phyloP scores from a whole-genome alignment of 2,113 vertebrate species.

The Antechinus stuartii region DNA sequence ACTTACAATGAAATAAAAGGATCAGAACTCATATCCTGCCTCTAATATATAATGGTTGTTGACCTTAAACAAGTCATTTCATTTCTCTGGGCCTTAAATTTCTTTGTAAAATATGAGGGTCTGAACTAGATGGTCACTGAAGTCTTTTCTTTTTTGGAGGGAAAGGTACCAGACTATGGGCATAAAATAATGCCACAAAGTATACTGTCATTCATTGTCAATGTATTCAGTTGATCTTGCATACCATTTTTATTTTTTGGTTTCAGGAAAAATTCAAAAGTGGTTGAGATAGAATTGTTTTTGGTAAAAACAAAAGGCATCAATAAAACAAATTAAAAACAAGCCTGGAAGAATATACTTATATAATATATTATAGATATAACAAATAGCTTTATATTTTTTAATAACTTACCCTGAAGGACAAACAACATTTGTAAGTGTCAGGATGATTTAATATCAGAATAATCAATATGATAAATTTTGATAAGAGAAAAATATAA shows the following conservation, averaged over 20 bases:
- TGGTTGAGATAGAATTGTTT: background rate
- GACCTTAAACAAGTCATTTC: background rate
- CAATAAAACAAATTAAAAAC: constrained; percentile 1
- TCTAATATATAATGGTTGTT: background rate
- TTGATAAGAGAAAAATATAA: background rate
- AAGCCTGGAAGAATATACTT: background rate
- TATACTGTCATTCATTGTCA: background rate
- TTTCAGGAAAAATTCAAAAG: background rate
- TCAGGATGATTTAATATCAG: background rate
- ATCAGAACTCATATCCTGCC: background rate
- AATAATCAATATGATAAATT: background rate
- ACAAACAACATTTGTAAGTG: background rate
- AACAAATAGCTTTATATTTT: background rate
- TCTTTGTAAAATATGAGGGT: background rate
- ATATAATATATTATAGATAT: background rate
- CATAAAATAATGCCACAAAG: background rate
- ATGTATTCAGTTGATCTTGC: background rate
- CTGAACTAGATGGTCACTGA: background rate
- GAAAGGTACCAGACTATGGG: background rate
- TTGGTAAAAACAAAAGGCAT: background rate
- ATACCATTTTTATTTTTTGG: background rate
- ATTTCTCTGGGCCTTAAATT: background rate
- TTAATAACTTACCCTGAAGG: background rate
- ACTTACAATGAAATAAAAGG: background rate
- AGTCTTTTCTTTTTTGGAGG: background rate